phyloP scores from a whole-genome alignment of 2,888 invertebrate genomes.

The Diachrysia chrysitis region DNA sequence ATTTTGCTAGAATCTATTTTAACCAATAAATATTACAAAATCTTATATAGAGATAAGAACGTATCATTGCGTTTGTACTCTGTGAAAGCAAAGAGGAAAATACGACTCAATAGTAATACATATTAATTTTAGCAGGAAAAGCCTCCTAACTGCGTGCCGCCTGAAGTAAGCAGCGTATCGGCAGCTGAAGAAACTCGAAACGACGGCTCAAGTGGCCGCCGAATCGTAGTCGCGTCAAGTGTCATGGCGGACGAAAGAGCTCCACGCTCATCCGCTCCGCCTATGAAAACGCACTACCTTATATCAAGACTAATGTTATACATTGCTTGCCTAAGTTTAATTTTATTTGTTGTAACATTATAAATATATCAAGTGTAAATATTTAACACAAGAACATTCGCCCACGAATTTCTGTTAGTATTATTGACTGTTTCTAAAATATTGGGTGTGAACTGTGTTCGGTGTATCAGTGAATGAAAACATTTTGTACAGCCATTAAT shows the following conservation, averaged over 20 bases:
- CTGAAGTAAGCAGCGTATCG: conserved; percentile 86
- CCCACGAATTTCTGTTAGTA: conserved; percentile 5
- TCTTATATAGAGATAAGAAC: no score
- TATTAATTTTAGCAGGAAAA: conserved; percentile 68
- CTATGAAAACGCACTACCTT: conserved; percentile 59
- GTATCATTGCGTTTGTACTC: no score
- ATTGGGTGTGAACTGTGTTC: conserved; percentile 22
- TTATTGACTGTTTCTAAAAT: conserved; percentile 12
- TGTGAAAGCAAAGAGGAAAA: no score
- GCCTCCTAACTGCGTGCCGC: conserved; percentile 84
- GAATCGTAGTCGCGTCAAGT: conserved; percentile 91
- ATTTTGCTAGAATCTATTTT: no score
- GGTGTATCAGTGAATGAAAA: conserved; percentile 16
- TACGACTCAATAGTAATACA: background rate
- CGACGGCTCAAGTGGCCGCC: conserved; percentile 83
- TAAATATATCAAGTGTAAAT: conserved; percentile 57
- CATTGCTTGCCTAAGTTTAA: conserved; percentile 45
- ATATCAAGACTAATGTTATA: conserved; percentile 58
- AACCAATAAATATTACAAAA: no score
- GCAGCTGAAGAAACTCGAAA: conserved; percentile 77
- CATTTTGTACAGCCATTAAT: conserved; percentile 48
- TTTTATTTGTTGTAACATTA: conserved; percentile 52
- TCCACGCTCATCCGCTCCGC: conserved; percentile 75
- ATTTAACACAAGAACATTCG: conserved; percentile 9
- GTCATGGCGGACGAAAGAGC: conserved; percentile 90